Base-by-base conservation (phyloP, 2,888 invertebrate species). In the Apamea monoglypha region DNA sequence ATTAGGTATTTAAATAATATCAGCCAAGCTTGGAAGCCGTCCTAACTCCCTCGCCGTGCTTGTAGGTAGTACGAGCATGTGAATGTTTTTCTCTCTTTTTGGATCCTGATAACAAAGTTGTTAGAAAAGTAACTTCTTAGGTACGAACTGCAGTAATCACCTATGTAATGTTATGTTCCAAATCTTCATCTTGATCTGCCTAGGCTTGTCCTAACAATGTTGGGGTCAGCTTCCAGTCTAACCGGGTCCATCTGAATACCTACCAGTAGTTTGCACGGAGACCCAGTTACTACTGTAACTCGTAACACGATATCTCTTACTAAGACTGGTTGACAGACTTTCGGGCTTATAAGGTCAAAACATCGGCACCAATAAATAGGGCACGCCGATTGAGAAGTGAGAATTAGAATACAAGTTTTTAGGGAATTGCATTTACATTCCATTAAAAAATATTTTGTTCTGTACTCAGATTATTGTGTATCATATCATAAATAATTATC, bases 401-500 rank as follows among this genome's bases (percentile, higher is more conserved):
- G 25, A n/a, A n/a, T 8, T 8, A 44, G 5, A 40, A 50, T 50
- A 12, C 1, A 47, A 50, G n/a, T 53, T 18, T 36, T 25, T 21
- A 29, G 25, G 25, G 29, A 63, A 63, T 74, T 44, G 18, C 18
- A 18, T 16, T 50, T n/a, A 36, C 47, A 18, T 56, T 53, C 14
- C 6, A 32, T 74, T 64, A 16, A 32, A 53, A 64, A 56, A 18
- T 44, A 14, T 56, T 75, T 76, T 66, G 66, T 53, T 29, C 32
- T 47, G 29, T 53, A 36, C 32, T 25, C 36, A 76, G 21, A 36
- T 66, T 66, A 47, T 44, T 7, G 12, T 44, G 10, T 44, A 56
- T 76, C 44, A 36, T 56, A 47, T 76, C 56, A 36, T 59, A 77
- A 76, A 40, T 50, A 76, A 18, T 66, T 21, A 66, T n/a, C 32